phyloP scores from a whole-genome alignment of 2,888 invertebrate genomes.

The Cynaeus angustus region DNA sequence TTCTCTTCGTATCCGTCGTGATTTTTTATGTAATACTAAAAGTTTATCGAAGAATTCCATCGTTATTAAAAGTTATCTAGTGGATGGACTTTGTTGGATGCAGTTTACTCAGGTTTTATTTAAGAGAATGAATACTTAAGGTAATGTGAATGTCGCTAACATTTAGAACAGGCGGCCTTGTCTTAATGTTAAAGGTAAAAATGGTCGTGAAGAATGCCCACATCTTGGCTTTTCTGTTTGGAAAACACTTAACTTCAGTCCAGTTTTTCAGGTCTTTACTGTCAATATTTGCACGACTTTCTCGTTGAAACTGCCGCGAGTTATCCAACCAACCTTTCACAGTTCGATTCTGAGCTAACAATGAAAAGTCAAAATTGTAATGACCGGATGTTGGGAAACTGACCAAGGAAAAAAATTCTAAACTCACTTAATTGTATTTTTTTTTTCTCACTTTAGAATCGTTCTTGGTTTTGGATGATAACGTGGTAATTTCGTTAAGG shows the following conservation, averaged over 20 bases:
- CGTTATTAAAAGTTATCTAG: conserved; percentile 13
- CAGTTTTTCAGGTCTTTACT: conserved; percentile 14
- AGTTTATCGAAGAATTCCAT: conserved; percentile 22
- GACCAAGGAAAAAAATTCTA: background rate
- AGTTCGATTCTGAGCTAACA: background rate
- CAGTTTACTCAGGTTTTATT: too few relatives aligned
- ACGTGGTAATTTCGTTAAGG: too few relatives aligned
- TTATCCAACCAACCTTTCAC: conserved; percentile 22
- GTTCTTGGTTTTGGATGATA: too few relatives aligned
- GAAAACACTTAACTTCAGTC: conserved; percentile 11
- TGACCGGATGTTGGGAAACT: background rate
- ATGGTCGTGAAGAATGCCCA: conserved; percentile 31
- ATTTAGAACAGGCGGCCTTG: conserved; percentile 43
- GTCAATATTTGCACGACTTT: conserved; percentile 16
- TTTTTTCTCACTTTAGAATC: background rate
- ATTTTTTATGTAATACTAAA: conserved; percentile 7
- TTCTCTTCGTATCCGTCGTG: conserved; percentile 14
- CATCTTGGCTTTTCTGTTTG: conserved; percentile 19
- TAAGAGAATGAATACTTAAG: too few relatives aligned
- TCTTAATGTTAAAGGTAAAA: conserved; percentile 46
- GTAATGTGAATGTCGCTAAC: conserved; percentile 23
- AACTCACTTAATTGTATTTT: background rate
- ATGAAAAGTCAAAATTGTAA: background rate
- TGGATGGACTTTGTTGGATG: background rate
- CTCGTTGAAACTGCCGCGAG: conserved; percentile 14